Percentiles rank a stretch among this genome's conserved stretches.
Conservation (phyloP, 1,140 invertebrate species). For the Drosophila punjabiensis region DNA sequence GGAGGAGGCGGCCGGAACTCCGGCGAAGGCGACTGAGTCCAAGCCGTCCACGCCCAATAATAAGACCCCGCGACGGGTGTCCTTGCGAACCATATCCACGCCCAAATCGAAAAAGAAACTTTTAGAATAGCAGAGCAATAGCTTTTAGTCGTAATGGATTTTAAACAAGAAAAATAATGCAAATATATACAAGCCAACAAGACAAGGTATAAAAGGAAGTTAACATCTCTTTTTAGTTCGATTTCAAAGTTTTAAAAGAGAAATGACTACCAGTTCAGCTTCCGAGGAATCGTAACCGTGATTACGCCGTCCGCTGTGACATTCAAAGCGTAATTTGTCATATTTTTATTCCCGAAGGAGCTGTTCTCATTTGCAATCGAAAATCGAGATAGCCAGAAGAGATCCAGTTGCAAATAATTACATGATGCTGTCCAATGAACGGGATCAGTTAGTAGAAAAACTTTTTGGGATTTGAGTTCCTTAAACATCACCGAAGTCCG, state of each 20-base stretch:
- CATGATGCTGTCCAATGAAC: too few species aligned
- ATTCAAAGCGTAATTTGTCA: not conserved
- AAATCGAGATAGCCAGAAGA: not conserved
- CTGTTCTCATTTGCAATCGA: not conserved
- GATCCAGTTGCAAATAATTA: not conserved
- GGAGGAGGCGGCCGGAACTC: conserved; percentile 51
- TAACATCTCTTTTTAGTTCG: not conserved
- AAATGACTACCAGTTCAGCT: not conserved
- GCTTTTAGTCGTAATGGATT: conserved; percentile 39
- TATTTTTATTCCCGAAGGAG: not conserved
- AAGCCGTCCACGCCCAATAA: conserved; percentile 63
- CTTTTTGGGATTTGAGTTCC: not conserved
- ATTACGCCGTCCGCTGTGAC: not conserved
- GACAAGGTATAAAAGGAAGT: conserved; percentile 9
- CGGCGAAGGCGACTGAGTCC: conserved; percentile 33
- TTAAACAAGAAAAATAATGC: conserved; percentile 12
- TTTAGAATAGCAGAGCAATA: conserved; percentile 59
- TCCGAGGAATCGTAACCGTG: too few species aligned
- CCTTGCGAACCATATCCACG: conserved; percentile 91
- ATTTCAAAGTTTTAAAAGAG: not conserved
- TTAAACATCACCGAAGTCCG: not conserved
- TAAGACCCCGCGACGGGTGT: conserved; percentile 89
- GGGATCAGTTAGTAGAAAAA: not conserved
- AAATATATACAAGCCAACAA: conserved; percentile 25
- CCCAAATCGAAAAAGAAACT: conserved; percentile 89